Evolutionary conservation across 2,113 vertebrate genomes (phyloP).

Genomic region (Tachysurus fulvidraco): DNA sequence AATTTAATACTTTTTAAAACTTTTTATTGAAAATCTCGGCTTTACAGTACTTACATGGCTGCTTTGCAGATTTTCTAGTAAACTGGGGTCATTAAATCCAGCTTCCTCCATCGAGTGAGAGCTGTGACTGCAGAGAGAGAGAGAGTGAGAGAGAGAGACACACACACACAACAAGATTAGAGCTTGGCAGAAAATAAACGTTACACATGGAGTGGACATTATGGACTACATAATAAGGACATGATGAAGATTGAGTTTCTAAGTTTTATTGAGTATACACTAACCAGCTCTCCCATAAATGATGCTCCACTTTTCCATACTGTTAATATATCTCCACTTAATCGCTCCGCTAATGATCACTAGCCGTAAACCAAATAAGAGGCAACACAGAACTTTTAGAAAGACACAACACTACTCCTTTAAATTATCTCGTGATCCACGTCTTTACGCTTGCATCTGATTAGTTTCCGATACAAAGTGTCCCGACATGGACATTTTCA

Average conservation of each 20-base stretch:
- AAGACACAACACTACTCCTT: not conserved
- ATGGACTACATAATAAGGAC: not conserved
- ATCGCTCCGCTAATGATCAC: not conserved
- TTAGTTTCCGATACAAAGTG: not conserved
- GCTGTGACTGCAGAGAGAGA: constrained; percentile 77
- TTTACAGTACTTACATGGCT: constrained; percentile 87
- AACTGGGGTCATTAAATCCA: constrained; percentile 85
- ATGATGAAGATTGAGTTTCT: not conserved
- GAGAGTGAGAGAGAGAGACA: constrained; percentile 26
- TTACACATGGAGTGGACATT: not conserved
- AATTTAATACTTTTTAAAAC: too few species aligned
- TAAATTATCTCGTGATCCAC: not conserved
- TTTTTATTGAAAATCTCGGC: not conserved
- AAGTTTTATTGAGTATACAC: constrained; percentile 5
- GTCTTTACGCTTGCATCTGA: not conserved
- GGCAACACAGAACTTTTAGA: not conserved
- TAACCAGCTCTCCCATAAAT: constrained; percentile 7
- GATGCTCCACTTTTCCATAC: not conserved
- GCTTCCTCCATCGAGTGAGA: constrained; percentile 82
- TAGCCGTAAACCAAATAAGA: not conserved
- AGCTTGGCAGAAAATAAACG: not conserved
- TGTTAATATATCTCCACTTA: not conserved
- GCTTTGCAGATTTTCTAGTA: constrained; percentile 95
- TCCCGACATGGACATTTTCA: constrained; percentile 8
- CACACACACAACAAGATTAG: too few species aligned